Conservation (phyloP, 1,140 invertebrate species). For the Trichomalopsis sarcophagae region DNA sequence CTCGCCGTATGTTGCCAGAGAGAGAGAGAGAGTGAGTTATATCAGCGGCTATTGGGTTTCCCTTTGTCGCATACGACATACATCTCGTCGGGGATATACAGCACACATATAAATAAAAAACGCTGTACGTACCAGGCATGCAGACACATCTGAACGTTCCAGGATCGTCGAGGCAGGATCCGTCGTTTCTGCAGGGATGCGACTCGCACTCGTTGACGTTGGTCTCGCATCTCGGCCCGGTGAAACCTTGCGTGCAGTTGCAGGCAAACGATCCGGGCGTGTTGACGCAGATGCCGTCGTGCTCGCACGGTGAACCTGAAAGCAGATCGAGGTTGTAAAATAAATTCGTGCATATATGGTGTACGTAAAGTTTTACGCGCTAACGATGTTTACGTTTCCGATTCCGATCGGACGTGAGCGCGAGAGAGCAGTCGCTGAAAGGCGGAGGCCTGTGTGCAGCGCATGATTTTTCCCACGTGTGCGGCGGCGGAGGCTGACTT, state of each 20-base stretch:
- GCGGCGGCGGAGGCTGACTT: neutral
- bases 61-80: no score
- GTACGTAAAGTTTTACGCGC: no score
- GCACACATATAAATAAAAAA: slow-evolving; percentile 17
- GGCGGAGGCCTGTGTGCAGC: neutral
- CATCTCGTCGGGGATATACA: no score
- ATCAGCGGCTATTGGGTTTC: no score
- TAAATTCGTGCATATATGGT: no score
- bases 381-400: neutral
- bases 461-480: slow-evolving; percentile 42
- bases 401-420: neutral
- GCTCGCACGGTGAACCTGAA: slow-evolving; percentile 90
- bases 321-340: neutral
- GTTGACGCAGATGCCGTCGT: slow-evolving; percentile 95
- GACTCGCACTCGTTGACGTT: slow-evolving; percentile 97
- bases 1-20: neutral
- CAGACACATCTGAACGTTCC: slow-evolving; percentile 96
- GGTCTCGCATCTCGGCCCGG: slow-evolving; percentile 92
- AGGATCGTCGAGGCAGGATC: slow-evolving; percentile 95
- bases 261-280: slow-evolving; percentile 94
- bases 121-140: slow-evolving; percentile 90
- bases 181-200: slow-evolving; percentile 95
- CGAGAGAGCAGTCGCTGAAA: neutral
- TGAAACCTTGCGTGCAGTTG: slow-evolving; percentile 94
- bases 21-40: neutral